Base-by-base conservation (phyloP, 2,113 vertebrate species). In the Chloebia gouldiae region DNA sequence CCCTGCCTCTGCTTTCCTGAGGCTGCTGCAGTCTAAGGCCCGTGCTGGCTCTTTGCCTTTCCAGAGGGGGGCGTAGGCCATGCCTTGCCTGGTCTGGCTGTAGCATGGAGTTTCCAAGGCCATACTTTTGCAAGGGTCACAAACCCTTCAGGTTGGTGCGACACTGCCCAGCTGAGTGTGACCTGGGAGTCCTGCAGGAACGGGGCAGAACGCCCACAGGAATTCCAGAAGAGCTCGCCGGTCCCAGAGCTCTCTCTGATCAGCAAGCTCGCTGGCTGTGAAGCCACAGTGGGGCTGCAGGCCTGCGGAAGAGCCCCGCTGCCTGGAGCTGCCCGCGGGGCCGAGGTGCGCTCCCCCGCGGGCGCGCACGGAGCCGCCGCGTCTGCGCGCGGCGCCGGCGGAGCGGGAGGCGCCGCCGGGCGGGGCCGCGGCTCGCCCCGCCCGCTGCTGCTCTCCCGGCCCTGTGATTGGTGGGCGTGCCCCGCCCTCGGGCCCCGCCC, bases 381-480 rank as follows among this genome's bases (percentile, higher is more conserved):
- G 14, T 4, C 9, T 2, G 27, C 8, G 18, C 19, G 12, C 12
- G 10, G 15, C 7, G 39, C 19, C 8, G 14, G 27, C 8, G 3
- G 22, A 16, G 47, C 31, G 0, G 53, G 54, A 17, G 3, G 23
- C 15, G 44, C 51, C 18, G 19, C 0, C 2, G 40, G 40, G 40
- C 20, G 54, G 20, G 17, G 4, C 24, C 5, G 4, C 2, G 0
- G 0, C 0, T 31, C 7, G 10, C 17, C 15, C 28, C 83, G 54
- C 54, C 54, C 5, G 0, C 2, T 4, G 2, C 22, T 19, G 4
- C 10, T 1, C 31, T 1, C 10, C 2, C n/a, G 0, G 0, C 2
- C 35, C 0, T 0, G 54, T 3, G 45, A 5, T 23, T 3, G 14
- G 0, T 10, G 56, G 81, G 69, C 28, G 59, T 4, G 59, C 18